Base-by-base conservation (phyloP, 2,113 vertebrate species). In the Trematomus loennbergii region DNA sequence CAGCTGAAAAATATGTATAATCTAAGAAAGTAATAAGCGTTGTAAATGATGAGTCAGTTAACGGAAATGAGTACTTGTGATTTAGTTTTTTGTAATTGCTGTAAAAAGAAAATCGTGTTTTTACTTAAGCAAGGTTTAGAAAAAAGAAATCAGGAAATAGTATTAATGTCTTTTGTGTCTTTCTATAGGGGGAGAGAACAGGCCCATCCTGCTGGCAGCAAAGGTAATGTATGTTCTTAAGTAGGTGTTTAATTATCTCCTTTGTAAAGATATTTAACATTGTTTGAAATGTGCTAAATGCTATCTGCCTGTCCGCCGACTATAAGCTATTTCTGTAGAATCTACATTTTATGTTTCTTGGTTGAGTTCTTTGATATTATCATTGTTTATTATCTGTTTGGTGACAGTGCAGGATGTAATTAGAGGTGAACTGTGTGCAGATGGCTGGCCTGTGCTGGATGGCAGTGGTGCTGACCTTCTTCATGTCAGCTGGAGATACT, bases 401-500 rank as follows among this genome's bases (percentile, higher is more conserved):
- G 7, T n/a, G 10, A 33, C 25, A 9, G 18, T n/a, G 29, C 58
- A 17, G 58, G 70, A 16, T 7, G 17, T 66, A 1, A 15, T 57
- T 20, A 53, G 22, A n/a, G 5, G 2, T 59, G 45, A 1, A 12
- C 4, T 59, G 45, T 22, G 53, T 62, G 50, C 81, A 85, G 78
- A 85, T 78, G 81, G 61, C 74, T 17, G 81, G 53, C 5, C n/a
- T n/a, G n/a, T n/a, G n/a, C n/a, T n/a, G n/a, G n/a, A n/a, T n/a
- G n/a, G n/a, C n/a, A n/a, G n/a, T 67, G 77, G 2, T 49, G 9
- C 49, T 84, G 54, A 15, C 17, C 17, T 5, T 80, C 25, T 9
- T 66, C 10, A 66, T 76, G 54, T 72, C 72, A 36, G 25, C 12
- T 76, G 60, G 7, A 43, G 18, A 36, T 57, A 36, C 12, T 22